Evolutionary conservation across 1,140 invertebrate genomes (phyloP), one percentile per base, ranked within the genome.

Genomic region (Drosophila gunungcola): DNA sequence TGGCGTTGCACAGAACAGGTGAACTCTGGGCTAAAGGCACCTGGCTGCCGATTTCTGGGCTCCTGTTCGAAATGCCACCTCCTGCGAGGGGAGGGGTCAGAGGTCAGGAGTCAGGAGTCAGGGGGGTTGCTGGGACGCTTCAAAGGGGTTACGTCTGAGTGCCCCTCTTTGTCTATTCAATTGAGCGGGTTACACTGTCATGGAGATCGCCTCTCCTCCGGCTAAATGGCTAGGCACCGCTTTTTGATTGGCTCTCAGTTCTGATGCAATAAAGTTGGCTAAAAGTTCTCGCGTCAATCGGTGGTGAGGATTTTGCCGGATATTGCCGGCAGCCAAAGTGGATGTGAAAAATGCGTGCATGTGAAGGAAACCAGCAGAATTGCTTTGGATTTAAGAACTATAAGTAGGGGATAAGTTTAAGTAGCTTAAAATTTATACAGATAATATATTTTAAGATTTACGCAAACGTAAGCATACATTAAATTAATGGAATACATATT

Each of bases 161-260:
- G 73, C 52, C 52, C 52, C 49, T 75, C 49, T 76, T 76, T 68
- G 73, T 76, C 73, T 65, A 68, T 68, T 76, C 73, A 76, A 76
- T 76, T 76, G 73, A 76, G 73, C 73, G 73, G 49, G 73, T 68
- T 67, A 68, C 52, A 52, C 48, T 36, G 45, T 46, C 27, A 29
- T 41, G 52, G 27, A 54, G 68, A 73, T 75, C 70, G 60, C 25
- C 53, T 55, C 48, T 27, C 73, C 48, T 43, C 34, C 34, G 60
- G 60, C 72, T 75, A 75, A 75, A 75, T 65, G 70, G 73, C 39
- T 12, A 2, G 16, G 36, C 16, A 11, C 11, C 46, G 13, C 36
- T 46, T 69, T 67, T 68, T 49, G 57, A 70, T 70, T 70, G 67
- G 67, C 67, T 70, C 36, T 57, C 42, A 55, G 43, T 70, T 36